Percentiles rank a stretch among this genome's conserved stretches.
Conservation (phyloP, 2,888 invertebrate species). For the Tinea pellionella region DNA sequence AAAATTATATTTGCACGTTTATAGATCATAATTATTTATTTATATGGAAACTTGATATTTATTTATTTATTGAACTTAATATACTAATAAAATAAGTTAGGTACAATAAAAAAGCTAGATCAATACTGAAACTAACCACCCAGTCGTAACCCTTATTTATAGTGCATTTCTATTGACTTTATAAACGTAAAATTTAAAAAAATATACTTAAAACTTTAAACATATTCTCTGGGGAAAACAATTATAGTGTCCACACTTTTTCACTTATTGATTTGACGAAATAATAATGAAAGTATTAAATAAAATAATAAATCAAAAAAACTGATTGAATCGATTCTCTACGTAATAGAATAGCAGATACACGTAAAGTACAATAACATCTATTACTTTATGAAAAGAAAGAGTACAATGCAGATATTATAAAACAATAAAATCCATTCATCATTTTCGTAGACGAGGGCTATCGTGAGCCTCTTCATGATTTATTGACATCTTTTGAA, state of each 20-base stretch:
- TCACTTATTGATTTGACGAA: background rate
- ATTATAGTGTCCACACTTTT: no score
- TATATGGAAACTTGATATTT: no score
- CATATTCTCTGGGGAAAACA: no score
- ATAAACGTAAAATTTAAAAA: no score
- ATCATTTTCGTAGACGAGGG: slow-evolving; percentile 15
- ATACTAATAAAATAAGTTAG: background rate
- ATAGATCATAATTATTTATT: no score
- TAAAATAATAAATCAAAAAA: background rate
- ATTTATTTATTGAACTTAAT: background rate
- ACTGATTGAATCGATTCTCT: background rate
- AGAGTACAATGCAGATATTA: slow-evolving; percentile 27
- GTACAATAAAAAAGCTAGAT: background rate
- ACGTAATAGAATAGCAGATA: slow-evolving; percentile 1
- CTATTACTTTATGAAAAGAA: background rate
- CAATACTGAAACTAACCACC: background rate
- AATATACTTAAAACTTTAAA: no score
- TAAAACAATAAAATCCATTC: slow-evolving; percentile 34
- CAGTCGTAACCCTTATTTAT: background rate
- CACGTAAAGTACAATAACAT: background rate
- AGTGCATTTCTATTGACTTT: background rate
- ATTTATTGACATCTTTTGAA: slow-evolving; percentile 33
- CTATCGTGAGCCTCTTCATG: slow-evolving; percentile 25
- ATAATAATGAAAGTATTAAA: background rate
- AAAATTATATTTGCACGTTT: no score